Base-by-base conservation (phyloP, 2,797 vertebrate species). In the Menidia menidia region DNA sequence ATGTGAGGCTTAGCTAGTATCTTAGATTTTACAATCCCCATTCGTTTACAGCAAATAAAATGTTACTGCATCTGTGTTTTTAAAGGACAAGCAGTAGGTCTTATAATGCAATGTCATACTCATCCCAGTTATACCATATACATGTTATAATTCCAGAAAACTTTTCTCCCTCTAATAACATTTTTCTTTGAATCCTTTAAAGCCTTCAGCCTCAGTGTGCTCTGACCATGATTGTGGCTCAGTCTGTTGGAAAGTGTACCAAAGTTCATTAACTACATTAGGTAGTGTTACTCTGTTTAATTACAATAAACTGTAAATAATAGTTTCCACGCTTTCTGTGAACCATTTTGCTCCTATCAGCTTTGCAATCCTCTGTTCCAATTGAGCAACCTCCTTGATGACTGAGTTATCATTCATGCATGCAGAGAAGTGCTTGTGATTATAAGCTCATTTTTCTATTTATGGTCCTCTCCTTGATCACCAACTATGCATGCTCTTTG, bases 401-500 rank as follows among this genome's bases (percentile, higher is more conserved):
- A 10, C 4, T 59, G 16, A 33, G 52, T 68, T 14, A 11, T 56
- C 35, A 61, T 55, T 39, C 50, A 55, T 54, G 8, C 32, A 31
- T 66, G 31, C 31, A 79, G 64, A 71, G 53, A 47, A 42, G 35
- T 43, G 45, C 31, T 2, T 6, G 51, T 41, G 51, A 77, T 78
- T 52, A 59, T 44, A 33, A 53, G 13, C n/a, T 35, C 56, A 62
- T 56, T 78, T 85, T 77, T 84, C 57, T 81, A 71, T 39, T 32
- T 35, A 35, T 80, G 68, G 80, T 71, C 74, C 53, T 68, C 8
- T 10, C 60, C 35, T 68, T 84, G 71, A 84, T 80, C 80, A 56
- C 48, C 31, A 64, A 64, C 62, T 64, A 53, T 69, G 73, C 61
- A 0, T 77, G 75, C 44, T 72, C 74, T 87, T 89, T 89, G 61